Base-by-base conservation (phyloP, 2,113 vertebrate genomes). In the Colius striatus region DNA sequence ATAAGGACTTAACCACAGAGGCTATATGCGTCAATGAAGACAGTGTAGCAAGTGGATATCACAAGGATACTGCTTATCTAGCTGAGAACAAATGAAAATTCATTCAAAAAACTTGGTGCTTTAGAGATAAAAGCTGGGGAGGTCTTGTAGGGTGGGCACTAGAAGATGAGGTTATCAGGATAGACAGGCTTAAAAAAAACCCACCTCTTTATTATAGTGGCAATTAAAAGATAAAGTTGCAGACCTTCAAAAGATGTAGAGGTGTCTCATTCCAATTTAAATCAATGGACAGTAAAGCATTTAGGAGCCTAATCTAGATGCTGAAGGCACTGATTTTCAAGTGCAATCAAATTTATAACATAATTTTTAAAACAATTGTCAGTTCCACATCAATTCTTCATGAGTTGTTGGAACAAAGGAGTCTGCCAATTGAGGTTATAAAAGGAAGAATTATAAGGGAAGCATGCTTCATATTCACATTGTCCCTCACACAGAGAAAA, bases 41-140 rank as follows among this genome's bases (percentile, higher is more conserved):
- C 91, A 45, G 82, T 20, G 94, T 3, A 83, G 90, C 78, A 11
- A 84, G 88, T 80, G 95, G 94, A 81, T 92, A 70, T 65, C 71
- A 50, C 85, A 83, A 65, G 86, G 88, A 91, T 71, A 72, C 58
- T 80, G 80, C 93, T 97, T 97, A 97, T 96, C 95, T 87, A 50
- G 34, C 71, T 19, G 32, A 87, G 83, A 92, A 93, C 94, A 93
- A 97, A 85, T 63, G 78, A 87, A 90, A 89, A 83, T 61, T 80
- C 87, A 92, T 63, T 91, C 83, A 90, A 54, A 93, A 82, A 58
- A 77, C 89, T 74, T 48, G 74, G 74, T 73, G 78, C 78, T 90
- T 84, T 47, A 3, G 61, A 94, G 96, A 97, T 96, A 96, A 96
- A 72, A 91, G 75, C 50, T 65, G n/a, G 77, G 66, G 53, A 91